phyloP scores from a whole-genome alignment of 37 sponge, comb jelly and placozoan genomes.

The Diacarnus erythraeanus region DNA sequence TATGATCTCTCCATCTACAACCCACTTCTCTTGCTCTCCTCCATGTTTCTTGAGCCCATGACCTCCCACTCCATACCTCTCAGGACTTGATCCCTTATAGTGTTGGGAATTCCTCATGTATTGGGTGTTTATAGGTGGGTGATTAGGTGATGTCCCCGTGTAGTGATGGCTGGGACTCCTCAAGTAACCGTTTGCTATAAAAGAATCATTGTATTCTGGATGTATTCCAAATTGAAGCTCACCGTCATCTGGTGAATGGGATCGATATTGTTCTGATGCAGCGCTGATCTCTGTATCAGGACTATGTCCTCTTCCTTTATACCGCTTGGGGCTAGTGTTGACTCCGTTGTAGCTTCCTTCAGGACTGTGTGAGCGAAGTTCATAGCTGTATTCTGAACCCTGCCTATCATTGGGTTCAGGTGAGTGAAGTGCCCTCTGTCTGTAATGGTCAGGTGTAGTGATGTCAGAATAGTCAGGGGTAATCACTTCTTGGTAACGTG shows the following conservation, averaged over 20 bases:
- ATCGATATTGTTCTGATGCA: neutral
- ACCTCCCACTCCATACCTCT: neutral
- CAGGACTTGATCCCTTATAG: too few relatives aligned
- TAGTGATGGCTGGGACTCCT: too few relatives aligned
- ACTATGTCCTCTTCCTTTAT: neutral
- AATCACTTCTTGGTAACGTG: neutral
- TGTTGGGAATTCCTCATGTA: neutral
- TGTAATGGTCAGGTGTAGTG: conserved; percentile 7
- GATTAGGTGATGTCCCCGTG: too few relatives aligned
- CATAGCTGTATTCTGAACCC: neutral
- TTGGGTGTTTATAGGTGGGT: neutral
- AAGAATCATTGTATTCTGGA: neutral
- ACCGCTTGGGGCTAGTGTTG: neutral
- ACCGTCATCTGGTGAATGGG: neutral
- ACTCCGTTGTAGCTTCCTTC: neutral
- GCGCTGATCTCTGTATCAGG: conserved; percentile 29
- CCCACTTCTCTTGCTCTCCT: neutral
- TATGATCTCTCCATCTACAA: neutral
- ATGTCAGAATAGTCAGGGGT: conserved; percentile 18
- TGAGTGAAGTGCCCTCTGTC: neutral
- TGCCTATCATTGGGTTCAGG: neutral
- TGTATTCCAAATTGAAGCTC: neutral
- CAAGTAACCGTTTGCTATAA: neutral
- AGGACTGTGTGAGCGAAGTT: neutral
- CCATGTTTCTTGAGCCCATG: neutral